Evolutionary conservation across 2,113 vertebrate genomes (phyloP).

Genomic region (Pipa parva): DNA sequence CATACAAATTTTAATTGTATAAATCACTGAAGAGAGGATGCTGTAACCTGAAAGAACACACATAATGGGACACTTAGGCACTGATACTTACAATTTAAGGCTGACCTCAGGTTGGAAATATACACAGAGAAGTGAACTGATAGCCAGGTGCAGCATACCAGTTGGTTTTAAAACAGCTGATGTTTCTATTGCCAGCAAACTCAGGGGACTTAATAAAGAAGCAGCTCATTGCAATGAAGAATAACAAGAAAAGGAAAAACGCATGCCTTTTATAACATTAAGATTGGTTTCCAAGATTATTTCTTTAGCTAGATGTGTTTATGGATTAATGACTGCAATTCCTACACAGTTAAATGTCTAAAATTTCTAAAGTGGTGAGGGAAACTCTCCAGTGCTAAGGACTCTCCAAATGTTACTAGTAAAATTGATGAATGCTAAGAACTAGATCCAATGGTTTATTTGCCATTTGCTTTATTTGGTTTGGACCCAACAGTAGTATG

Average conservation of each 20-base stretch:
- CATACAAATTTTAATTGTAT: no score
- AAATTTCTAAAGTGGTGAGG: no score
- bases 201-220: slow-evolving; percentile 43
- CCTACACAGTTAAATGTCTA: no score
- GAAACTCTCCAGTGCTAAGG: no score
- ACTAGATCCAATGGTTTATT: no score
- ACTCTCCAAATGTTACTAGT: no score
- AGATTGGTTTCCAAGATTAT: not conserved
- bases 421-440: no score
- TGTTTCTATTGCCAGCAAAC: slow-evolving; percentile 45
- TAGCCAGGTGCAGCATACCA: slow-evolving; percentile 50
- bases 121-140: slow-evolving; percentile 40
- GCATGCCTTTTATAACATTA: not conserved
- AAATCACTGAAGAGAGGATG: not conserved
- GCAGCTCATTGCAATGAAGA: slow-evolving; percentile 24
- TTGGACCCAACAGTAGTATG: no score
- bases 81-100: slow-evolving; percentile 43
- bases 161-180: slow-evolving; percentile 51
- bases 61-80: slow-evolving; percentile 34
- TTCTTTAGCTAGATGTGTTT: not conserved
- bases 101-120: slow-evolving; percentile 49
- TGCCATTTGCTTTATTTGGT: no score
- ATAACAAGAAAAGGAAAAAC: slow-evolving; percentile 14
- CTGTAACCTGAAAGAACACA: slow-evolving; percentile 10
- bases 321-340: not conserved